Evolutionary conservation across 2,113 vertebrate genomes (phyloP), one percentile per base, ranked within the genome.

Genomic region (Sceloporus tristichus): DNA sequence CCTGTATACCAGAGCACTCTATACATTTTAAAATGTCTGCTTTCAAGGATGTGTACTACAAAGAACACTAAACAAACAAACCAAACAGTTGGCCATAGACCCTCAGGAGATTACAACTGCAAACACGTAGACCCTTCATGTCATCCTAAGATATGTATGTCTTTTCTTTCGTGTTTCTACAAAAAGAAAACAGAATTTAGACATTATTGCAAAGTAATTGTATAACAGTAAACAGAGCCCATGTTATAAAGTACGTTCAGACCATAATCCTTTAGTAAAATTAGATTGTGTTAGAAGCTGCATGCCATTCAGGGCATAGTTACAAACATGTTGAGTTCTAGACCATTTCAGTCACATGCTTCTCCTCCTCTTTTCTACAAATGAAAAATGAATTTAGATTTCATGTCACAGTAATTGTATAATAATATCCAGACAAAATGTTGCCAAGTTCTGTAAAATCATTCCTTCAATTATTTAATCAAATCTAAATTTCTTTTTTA

Each of bases 311-410:
- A 40, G 14, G 56, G 74, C 42, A 54, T 23, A 62, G 84, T 42
- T 76, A 73, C 84, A 76, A 54, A 85, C 56, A 77, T 42, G 73
- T 6, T 65, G 56, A 65, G 76, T 85, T 85, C 54, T 62, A 76
- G 84, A 77, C 25, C 38, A 71, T 85, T 82, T 86, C 59, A 27
- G 80, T 48, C 34, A 78, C 14, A 27, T 65, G 40, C 42, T 77
- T 34, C 34, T 87, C 68, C 65, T 88, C 65, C 74, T 84, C 6
- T 78, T 91, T 88, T 65, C 79, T 10, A 1, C 18, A 73, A 86
- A 87, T 6, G 79, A 40, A 84, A 87, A 68, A n/a, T 38, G 29
- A 90, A 92, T 81, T 68, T 62, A 82, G 89, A 71, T 42, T 89
- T 34, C 21, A 27, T 62, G 42, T 82, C 87, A 86, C 70, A 91